These are phyloP conservation scores for Crambe crambe DNA, from an alignment of 37 sponge, comb jelly and placozoan species.

Conservation along the genomic window DNA sequence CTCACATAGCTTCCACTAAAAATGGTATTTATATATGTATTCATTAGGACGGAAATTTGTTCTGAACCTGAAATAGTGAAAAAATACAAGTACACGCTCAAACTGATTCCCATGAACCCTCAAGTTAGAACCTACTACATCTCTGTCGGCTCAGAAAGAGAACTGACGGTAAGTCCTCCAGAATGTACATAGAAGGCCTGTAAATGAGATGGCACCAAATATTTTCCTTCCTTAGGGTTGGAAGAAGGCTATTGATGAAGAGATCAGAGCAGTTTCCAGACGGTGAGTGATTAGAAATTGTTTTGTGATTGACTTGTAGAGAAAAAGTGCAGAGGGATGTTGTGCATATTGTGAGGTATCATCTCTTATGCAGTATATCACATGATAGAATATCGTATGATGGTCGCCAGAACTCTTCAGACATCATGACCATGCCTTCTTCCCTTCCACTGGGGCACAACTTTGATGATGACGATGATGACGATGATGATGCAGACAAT, in stretches of 20 bases:
- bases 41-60: conserved; percentile 41
- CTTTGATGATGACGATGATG: not conserved
- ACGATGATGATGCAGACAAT: conserved; percentile 34
- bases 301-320: not conserved
- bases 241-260: conserved; percentile 30
- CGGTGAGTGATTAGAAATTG: not conserved
- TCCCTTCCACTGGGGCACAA: not conserved
- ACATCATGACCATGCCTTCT: not conserved
- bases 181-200: not conserved
- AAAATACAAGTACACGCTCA: conserved; percentile 37
- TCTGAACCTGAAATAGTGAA: conserved; percentile 31
- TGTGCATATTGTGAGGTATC: no score
- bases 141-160: conserved; percentile 59
- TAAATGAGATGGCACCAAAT: not conserved
- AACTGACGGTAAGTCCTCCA: conserved; percentile 46
- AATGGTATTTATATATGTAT: no score
- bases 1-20: no score
- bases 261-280: conserved; percentile 18
- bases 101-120: conserved; percentile 36
- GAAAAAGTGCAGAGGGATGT: not conserved
- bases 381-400: not conserved
- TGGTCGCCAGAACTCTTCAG: not conserved
- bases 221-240: conserved; percentile 15
- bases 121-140: conserved; percentile 62
- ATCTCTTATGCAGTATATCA: not conserved